Evolutionary conservation across 2,113 vertebrate species (phyloP).

Genomic region (Poecilia latipinna): DNA sequence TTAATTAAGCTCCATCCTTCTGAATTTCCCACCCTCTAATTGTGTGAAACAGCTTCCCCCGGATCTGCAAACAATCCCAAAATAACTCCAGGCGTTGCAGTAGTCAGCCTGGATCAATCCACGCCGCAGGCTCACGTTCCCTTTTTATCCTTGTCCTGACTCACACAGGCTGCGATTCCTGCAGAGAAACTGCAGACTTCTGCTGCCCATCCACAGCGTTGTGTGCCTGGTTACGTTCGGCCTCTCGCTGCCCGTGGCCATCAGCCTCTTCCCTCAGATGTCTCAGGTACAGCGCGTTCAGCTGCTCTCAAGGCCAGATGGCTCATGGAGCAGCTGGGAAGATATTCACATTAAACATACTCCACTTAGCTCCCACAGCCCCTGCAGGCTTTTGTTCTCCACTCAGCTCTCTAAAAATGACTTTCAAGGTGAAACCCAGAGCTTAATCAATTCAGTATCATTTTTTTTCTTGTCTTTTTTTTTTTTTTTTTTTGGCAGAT

Average conservation of each 20-base stretch:
- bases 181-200: conserved; percentile 86
- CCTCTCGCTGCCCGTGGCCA: conserved; percentile 94
- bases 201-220: conserved; percentile 92
- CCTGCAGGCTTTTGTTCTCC: conserved; percentile 2
- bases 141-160: conserved; percentile 21
- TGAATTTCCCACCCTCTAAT: conserved; percentile 35
- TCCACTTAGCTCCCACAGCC: conserved; percentile 38
- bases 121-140: conserved; percentile 18
- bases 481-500: conserved; percentile 79
- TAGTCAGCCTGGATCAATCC: conserved; percentile 41
- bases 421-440: conserved; percentile 20
- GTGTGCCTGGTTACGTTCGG: conserved; percentile 96
- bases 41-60: conserved; percentile 32
- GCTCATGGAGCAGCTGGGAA: conserved; percentile 52
- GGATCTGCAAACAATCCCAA: conserved; percentile 44
- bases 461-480: neutral
- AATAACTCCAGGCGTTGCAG: conserved; percentile 44
- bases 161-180: conserved; percentile 85
- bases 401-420: conserved; percentile 27
- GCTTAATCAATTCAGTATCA: conserved; percentile 8
- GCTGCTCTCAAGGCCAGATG: conserved; percentile 39
- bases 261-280: conserved; percentile 99
- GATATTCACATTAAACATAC: conserved; percentile 57
- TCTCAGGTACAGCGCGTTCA: conserved; percentile 85
- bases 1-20: conserved; percentile 26